phyloP scores from a whole-genome alignment of 1,140 invertebrate genomes.

The Aphaenogaster rudis region DNA sequence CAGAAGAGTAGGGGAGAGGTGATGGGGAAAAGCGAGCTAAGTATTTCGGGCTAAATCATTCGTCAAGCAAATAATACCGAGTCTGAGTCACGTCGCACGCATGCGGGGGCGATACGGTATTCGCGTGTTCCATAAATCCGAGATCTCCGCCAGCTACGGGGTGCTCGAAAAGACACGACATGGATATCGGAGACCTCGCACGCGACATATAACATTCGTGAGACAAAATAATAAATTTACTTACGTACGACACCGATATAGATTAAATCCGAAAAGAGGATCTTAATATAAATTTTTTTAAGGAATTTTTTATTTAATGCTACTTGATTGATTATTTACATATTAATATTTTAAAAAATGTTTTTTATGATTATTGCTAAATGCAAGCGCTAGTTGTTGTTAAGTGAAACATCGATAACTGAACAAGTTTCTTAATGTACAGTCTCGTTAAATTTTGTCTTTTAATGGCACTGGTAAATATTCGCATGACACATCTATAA shows the following conservation, averaged over 20 bases:
- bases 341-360: background rate
- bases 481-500: background rate
- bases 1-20: slow-evolving; percentile 31
- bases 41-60: slow-evolving; percentile 80
- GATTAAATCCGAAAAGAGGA: background rate
- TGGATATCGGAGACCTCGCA: background rate
- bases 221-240: slow-evolving; percentile 4
- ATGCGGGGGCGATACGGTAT: slow-evolving; percentile 70
- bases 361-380: background rate
- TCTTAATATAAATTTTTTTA: background rate
- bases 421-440: background rate
- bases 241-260: background rate
- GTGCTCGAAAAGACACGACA: slow-evolving; percentile 52
- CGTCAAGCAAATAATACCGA: slow-evolving; percentile 82
- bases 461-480: background rate
- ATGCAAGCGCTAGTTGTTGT: background rate
- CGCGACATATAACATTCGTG: background rate
- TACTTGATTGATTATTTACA: background rate
- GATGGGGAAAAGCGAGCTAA: slow-evolving; percentile 48
- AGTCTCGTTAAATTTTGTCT: background rate
- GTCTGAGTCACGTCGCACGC: slow-evolving; percentile 77
- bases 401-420: background rate
- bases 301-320: background rate
- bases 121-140: slow-evolving; percentile 77
- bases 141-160: slow-evolving; percentile 60